Conservation (phyloP, 2,888 invertebrate species). For the Netelia fuscicornis region DNA sequence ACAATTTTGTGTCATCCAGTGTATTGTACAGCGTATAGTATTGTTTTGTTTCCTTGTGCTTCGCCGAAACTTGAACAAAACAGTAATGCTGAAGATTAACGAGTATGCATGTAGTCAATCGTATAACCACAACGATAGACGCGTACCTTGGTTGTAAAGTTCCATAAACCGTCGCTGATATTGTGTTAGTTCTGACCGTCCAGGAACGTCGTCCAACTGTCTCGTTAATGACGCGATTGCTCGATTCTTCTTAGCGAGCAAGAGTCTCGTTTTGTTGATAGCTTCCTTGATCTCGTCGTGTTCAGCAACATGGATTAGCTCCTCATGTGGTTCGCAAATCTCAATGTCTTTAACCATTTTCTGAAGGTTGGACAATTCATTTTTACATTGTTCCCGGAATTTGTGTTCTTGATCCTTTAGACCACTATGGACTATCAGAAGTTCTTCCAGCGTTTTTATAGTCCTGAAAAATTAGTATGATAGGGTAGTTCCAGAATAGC, state of each 20-base stretch:
- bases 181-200: slow-evolving; percentile 96
- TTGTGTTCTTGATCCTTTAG: slow-evolving; percentile 90
- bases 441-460: slow-evolving; percentile 86
- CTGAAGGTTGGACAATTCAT: slow-evolving; percentile 87
- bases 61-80: slow-evolving; percentile 91
- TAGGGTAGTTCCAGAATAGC: slow-evolving; percentile 10
- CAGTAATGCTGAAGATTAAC: neutral
- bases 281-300: slow-evolving; percentile 88
- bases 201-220: slow-evolving; percentile 96
- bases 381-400: slow-evolving; percentile 91
- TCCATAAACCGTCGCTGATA: slow-evolving; percentile 98
- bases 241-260: slow-evolving; percentile 92
- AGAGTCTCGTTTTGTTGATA: slow-evolving; percentile 87
- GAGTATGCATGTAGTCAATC: too few species aligned
- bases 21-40: slow-evolving; percentile 98
- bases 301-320: slow-evolving; percentile 85
- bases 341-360: slow-evolving; percentile 84
- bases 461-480: slow-evolving; percentile 68
- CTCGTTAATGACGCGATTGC: slow-evolving; percentile 93
- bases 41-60: slow-evolving; percentile 98
- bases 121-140: neutral
- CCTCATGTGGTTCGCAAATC: slow-evolving; percentile 84
- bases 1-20: slow-evolving; percentile 96
- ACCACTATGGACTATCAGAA: slow-evolving; percentile 90
- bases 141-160: slow-evolving; percentile 95